Percentiles rank a stretch among this genome's conserved stretches.
These are phyloP conservation scores for Drosophila limbata DNA, from an alignment of 2,888 invertebrate species.

Conservation along the genomic window DNA sequence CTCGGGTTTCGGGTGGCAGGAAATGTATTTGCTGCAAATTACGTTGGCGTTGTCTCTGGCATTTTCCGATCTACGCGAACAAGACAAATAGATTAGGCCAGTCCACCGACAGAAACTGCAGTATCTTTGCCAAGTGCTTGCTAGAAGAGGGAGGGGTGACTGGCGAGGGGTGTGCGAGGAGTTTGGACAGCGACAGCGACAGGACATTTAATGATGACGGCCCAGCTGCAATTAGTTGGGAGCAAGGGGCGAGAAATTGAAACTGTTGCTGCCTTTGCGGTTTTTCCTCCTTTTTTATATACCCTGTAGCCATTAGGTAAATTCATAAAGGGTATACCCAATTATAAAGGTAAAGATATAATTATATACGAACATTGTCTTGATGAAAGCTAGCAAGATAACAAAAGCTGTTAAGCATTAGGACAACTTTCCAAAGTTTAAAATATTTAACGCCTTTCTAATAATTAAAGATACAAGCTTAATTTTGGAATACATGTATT, in stretches of 20 bases:
- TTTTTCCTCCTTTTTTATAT: slow-evolving; percentile 11
- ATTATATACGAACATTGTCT: neutral
- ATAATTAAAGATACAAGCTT: too few species aligned
- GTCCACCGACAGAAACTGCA: slow-evolving; percentile 50
- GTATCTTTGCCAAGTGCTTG: slow-evolving; percentile 2
- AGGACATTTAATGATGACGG: slow-evolving; percentile 55
- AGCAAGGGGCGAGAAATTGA: slow-evolving; percentile 40
- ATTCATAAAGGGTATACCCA: neutral
- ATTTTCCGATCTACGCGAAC: slow-evolving; percentile 66
- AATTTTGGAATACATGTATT: too few species aligned
- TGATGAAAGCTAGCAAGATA: too few species aligned
- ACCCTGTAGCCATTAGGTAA: neutral
- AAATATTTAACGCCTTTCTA: too few species aligned
- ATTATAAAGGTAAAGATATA: neutral
- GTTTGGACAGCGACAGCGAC: slow-evolving; percentile 11
- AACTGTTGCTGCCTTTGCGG: slow-evolving; percentile 47
- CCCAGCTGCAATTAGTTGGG: slow-evolving; percentile 55
- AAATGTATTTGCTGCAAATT: slow-evolving; percentile 79
- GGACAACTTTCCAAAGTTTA: too few species aligned
- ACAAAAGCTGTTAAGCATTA: too few species aligned
- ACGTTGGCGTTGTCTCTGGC: slow-evolving; percentile 69
- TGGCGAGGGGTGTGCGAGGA: neutral
- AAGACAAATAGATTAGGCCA: slow-evolving; percentile 76
- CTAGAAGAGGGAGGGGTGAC: neutral
- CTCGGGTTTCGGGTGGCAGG: slow-evolving; percentile 43